Conservation (phyloP, 2,888 invertebrate species). For the Sisyra nigra region DNA sequence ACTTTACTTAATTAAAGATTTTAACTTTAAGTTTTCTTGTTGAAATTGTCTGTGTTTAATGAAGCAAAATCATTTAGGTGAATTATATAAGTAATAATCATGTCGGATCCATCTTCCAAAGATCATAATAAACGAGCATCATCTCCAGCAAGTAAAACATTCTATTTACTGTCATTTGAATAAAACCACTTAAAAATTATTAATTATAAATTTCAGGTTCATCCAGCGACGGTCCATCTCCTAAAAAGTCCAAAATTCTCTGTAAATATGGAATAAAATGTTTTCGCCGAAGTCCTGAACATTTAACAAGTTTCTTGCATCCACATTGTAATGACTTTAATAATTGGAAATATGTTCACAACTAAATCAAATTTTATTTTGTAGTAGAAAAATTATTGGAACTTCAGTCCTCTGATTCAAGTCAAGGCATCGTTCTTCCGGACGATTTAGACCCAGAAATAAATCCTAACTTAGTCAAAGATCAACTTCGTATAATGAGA, state of each 20-base stretch:
- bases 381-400: slow-evolving; percentile 49
- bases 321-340: slow-evolving; percentile 58
- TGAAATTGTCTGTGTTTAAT: too few species aligned
- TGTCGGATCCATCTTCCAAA: too few species aligned
- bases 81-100: too few species aligned
- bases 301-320: slow-evolving; percentile 68
- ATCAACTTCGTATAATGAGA: slow-evolving; percentile 41
- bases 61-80: too few species aligned
- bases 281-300: slow-evolving; percentile 69
- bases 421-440: slow-evolving; percentile 36
- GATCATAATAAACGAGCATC: too few species aligned
- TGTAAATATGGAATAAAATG: slow-evolving; percentile 68
- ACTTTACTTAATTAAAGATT: too few species aligned
- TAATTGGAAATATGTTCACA: slow-evolving; percentile 16
- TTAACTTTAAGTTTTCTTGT: too few species aligned
- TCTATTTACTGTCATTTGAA: too few species aligned
- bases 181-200: too few species aligned
- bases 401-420: slow-evolving; percentile 22
- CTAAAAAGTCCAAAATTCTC: slow-evolving; percentile 26
- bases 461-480: slow-evolving; percentile 31
- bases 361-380: slow-evolving; percentile 14
- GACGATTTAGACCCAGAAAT: slow-evolving; percentile 30
- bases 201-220: too few species aligned
- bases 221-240: not conserved
- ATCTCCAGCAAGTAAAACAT: too few species aligned